Evolutionary conservation across 2,113 vertebrate genomes (phyloP).

Genomic region (Hydropotes inermis): DNA sequence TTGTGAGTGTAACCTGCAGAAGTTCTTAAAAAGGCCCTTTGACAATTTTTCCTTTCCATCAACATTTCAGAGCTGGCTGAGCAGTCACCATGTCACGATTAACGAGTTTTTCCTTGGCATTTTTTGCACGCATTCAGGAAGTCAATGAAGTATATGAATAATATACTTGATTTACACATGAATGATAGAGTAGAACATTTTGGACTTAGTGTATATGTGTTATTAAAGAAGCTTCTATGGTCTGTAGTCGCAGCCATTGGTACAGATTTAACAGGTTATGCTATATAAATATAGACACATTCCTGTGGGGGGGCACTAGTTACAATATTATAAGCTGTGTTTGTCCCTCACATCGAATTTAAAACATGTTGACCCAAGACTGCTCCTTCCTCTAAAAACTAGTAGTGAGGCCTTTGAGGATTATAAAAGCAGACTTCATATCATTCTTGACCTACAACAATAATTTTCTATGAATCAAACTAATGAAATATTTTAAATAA

Average conservation of each 20-base stretch:
- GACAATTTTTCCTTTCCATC: slow-evolving; percentile 74
- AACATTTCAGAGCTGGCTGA: slow-evolving; percentile 73
- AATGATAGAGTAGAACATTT: slow-evolving; percentile 74
- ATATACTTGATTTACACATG: slow-evolving; percentile 77
- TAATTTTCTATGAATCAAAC: slow-evolving; percentile 50
- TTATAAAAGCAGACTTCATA: slow-evolving; percentile 27
- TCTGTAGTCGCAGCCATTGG: slow-evolving; percentile 66
- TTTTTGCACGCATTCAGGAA: slow-evolving; percentile 75
- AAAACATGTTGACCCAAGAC: slow-evolving; percentile 48
- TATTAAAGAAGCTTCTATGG: slow-evolving; percentile 75
- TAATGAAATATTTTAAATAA: neutral
- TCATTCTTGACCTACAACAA: slow-evolving; percentile 26
- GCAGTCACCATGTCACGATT: slow-evolving; percentile 74
- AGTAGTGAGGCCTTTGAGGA: slow-evolving; percentile 45
- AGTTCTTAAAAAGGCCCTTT: slow-evolving; percentile 72
- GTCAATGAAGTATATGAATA: slow-evolving; percentile 74
- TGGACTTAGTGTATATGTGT: slow-evolving; percentile 61
- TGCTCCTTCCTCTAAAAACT: slow-evolving; percentile 49
- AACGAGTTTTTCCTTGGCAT: slow-evolving; percentile 73
- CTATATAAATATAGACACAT: slow-evolving; percentile 74
- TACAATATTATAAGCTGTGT: slow-evolving; percentile 63
- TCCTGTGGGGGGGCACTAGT: slow-evolving; percentile 28
- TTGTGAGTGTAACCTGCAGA: slow-evolving; percentile 62
- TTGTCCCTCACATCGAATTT: slow-evolving; percentile 68
- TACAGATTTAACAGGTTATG: slow-evolving; percentile 71